These are phyloP conservation scores for Bergia sp. DNA, from an alignment of 92 coral and sea anemone species.

Conservation along the genomic window DNA sequence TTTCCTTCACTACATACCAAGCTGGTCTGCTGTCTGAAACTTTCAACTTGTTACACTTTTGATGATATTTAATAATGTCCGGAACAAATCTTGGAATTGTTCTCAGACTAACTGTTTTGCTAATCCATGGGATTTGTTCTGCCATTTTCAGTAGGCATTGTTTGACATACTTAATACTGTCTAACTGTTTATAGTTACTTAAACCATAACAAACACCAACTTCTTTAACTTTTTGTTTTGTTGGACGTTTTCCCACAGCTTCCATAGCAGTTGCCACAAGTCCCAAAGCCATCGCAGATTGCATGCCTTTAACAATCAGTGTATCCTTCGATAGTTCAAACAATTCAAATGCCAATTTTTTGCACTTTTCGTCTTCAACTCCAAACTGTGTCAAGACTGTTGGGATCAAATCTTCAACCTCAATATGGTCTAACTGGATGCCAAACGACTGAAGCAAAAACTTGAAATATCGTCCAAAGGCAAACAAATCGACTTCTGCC, in stretches of 20 bases:
- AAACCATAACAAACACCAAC: not conserved
- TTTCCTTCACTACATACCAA: constrained; percentile 56
- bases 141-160: constrained; percentile 57
- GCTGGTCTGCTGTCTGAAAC: constrained; percentile 47
- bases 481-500: constrained; percentile 52
- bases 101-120: constrained; percentile 29
- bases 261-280: constrained; percentile 28
- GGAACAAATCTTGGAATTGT: constrained; percentile 52
- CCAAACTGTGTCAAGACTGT: constrained; percentile 59
- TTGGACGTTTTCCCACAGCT: constrained; percentile 15
- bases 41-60: constrained; percentile 46
- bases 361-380: constrained; percentile 48
- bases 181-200: not conserved
- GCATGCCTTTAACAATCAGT: constrained; percentile 3
- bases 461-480: constrained; percentile 52
- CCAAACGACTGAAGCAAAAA: constrained; percentile 31
- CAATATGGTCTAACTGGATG: constrained; percentile 44
- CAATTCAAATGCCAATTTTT: constrained; percentile 54
- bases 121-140: constrained; percentile 76
- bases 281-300: constrained; percentile 36
- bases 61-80: constrained; percentile 61
- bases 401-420: constrained; percentile 42
- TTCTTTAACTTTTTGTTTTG: constrained; percentile 19
- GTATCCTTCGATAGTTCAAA: constrained; percentile 48
- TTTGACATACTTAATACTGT: not conserved